Conservation (phyloP, 2,113 vertebrate genomes). For the Corythornis madagascariensis region DNA sequence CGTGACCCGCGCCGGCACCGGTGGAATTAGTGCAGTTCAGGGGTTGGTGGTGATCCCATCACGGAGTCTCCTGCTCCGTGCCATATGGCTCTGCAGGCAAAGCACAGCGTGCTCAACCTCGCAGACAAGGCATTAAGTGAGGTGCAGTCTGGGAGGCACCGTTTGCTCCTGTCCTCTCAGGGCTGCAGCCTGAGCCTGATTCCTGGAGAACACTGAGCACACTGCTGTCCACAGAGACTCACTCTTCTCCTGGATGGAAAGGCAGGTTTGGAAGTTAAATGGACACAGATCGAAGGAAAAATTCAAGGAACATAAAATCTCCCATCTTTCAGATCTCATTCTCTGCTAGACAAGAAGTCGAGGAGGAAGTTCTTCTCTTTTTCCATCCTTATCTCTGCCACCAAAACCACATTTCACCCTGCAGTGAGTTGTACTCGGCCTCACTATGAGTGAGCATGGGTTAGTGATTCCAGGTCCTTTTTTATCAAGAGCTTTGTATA, state of each 20-base stretch:
- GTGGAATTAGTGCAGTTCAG: not conserved
- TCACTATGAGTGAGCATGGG: not conserved
- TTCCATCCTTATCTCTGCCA: not conserved
- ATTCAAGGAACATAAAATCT: not conserved
- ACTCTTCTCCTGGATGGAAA: not conserved
- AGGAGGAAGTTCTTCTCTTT: not conserved
- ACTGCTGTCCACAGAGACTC: not conserved
- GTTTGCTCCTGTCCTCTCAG: not conserved
- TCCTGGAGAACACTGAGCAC: not conserved
- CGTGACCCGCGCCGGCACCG: not conserved
- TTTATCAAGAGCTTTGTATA: not conserved
- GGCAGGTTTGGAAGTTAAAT: not conserved
- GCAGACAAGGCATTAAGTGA: not conserved
- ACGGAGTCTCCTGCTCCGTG: not conserved
- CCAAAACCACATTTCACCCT: not conserved
- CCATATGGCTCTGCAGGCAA: not conserved
- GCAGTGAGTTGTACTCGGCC: not conserved
- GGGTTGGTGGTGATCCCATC: not conserved
- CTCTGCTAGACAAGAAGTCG: not conserved
- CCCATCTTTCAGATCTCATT: not conserved
- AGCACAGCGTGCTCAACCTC: not conserved
- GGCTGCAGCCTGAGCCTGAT: fast-evolving
- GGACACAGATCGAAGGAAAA: not conserved
- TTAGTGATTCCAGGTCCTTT: not conserved
- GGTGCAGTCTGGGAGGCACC: not conserved